Evolutionary conservation across 2,797 vertebrate genomes (phyloP).

Genomic region (Ctenopoma kingsleyae): DNA sequence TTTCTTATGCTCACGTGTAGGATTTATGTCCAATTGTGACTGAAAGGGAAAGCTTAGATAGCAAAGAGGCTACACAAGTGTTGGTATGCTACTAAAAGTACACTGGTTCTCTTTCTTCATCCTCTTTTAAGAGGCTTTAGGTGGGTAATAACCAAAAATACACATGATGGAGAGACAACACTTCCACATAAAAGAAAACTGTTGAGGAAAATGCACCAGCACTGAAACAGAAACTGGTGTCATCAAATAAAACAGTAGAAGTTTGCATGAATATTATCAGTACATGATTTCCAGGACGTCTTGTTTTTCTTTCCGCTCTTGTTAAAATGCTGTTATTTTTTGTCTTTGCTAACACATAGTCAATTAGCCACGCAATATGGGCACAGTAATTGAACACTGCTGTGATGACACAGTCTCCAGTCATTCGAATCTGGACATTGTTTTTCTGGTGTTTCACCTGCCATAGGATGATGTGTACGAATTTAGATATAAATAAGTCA

Average conservation of each 20-base stretch:
- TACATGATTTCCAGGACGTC: slow-evolving; percentile 20
- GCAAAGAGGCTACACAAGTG: slow-evolving; percentile 42
- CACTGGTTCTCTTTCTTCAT: slow-evolving; percentile 27
- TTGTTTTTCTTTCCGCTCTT: slow-evolving; percentile 22
- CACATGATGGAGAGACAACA: slow-evolving; percentile 6
- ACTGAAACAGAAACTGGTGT: not conserved
- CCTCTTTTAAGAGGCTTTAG: slow-evolving; percentile 15
- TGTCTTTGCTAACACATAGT: slow-evolving; percentile 42
- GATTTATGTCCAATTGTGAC: slow-evolving; percentile 63
- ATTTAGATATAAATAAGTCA: slow-evolving; percentile 40
- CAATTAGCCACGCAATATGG: slow-evolving; percentile 64
- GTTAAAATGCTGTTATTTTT: slow-evolving; percentile 25
- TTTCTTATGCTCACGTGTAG: slow-evolving; percentile 61
- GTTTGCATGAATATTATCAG: slow-evolving; percentile 19
- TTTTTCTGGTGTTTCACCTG: slow-evolving; percentile 58
- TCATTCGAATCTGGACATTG: slow-evolving; percentile 54
- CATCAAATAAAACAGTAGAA: not conserved
- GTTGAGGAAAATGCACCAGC: not conserved
- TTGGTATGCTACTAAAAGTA: slow-evolving; percentile 41
- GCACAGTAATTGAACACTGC: slow-evolving; percentile 66
- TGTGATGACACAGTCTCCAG: slow-evolving; percentile 45
- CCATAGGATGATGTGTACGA: slow-evolving; percentile 21
- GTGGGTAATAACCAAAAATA: slow-evolving; percentile 8
- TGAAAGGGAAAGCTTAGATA: slow-evolving; percentile 61
- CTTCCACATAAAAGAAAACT: slow-evolving; percentile 12